Percentiles rank a stretch among this genome's conserved stretches.
phyloP scores from a whole-genome alignment of 2,113 vertebrate species.

The Xerus inauris region DNA sequence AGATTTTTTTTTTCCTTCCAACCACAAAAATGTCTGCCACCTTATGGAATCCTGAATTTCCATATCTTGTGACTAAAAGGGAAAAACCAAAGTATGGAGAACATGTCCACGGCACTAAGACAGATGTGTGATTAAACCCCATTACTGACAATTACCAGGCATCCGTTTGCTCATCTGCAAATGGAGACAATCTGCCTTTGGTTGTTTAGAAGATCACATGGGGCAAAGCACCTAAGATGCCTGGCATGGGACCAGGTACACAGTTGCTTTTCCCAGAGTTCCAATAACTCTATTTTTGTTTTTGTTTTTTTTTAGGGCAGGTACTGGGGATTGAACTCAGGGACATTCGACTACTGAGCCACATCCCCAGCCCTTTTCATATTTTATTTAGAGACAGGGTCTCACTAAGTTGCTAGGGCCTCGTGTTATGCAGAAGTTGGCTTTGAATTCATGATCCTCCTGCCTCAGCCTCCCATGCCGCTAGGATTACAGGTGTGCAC shows the following conservation, averaged over 20 bases:
- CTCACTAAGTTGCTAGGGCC: no score
- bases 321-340: no score
- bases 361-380: no score
- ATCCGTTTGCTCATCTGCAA: neutral
- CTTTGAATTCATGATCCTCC: no score
- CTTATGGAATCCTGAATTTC: neutral
- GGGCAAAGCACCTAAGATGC: neutral
- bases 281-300: neutral
- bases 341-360: no score
- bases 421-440: no score
- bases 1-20: neutral
- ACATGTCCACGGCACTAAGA: accelerated
- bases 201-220: neutral
- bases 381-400: no score
- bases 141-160: neutral
- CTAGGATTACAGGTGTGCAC: no score
- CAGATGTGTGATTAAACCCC: neutral
- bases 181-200: neutral
- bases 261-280: neutral
- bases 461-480: no score
- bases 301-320: neutral
- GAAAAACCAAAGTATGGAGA: neutral
- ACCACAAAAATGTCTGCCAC: neutral
- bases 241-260: neutral
- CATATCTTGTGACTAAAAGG: neutral